A percentile compares a stretch with the other conserved stretches of the same genome.
Conservation (phyloP, 2,888 invertebrate species). For the Melinaea marsaeus region DNA sequence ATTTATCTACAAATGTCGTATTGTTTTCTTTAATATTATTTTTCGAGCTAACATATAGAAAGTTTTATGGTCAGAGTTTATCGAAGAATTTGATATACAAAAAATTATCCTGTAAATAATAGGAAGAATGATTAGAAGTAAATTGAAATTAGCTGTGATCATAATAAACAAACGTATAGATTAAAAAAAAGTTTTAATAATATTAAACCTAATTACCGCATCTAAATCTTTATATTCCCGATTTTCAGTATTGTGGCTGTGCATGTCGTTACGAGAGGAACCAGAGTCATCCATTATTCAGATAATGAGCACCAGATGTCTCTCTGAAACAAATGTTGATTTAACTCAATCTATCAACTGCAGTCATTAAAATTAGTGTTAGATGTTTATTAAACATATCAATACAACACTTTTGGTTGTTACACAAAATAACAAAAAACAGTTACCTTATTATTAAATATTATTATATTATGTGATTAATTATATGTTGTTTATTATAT, state of each 20-base stretch:
- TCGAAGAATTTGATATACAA: no score
- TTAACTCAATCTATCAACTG: slow-evolving; percentile 8
- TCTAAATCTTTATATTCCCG: slow-evolving; percentile 39
- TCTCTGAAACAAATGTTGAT: slow-evolving; percentile 21
- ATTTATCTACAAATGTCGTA: no score
- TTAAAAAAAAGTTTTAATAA: slow-evolving; percentile 15
- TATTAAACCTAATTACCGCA: slow-evolving; percentile 41
- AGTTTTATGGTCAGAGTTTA: no score
- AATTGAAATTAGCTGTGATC: not conserved
- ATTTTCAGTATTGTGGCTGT: slow-evolving; percentile 54
- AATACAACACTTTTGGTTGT: no score
- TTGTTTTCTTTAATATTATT: no score
- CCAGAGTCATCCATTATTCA: slow-evolving; percentile 74
- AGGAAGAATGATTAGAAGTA: no score
- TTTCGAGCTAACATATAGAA: no score
- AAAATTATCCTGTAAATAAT: not conserved
- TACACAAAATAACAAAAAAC: no score
- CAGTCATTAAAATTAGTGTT: slow-evolving; percentile 5
- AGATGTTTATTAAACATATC: not conserved
- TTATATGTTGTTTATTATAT: no score
- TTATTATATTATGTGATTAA: no score
- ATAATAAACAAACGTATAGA: not conserved
- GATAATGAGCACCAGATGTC: slow-evolving; percentile 59
- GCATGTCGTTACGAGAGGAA: slow-evolving; percentile 66
- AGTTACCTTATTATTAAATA: no score